These are phyloP conservation scores for Buphagus erythrorhynchus DNA, from an alignment of 2,797 vertebrate species.

Conservation along the genomic window DNA sequence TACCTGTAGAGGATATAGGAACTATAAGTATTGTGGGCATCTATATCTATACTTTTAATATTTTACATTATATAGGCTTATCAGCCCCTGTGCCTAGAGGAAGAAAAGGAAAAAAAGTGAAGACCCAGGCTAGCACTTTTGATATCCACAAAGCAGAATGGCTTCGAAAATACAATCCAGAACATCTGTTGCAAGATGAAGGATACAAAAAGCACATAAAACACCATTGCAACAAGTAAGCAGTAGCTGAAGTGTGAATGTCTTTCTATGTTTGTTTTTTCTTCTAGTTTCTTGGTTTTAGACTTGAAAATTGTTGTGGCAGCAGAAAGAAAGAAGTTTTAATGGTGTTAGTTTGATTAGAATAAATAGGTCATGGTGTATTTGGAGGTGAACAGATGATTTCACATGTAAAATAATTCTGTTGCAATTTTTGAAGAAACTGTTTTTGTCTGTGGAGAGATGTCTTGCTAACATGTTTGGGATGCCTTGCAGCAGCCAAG, in stretches of 20 bases:
- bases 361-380: not conserved
- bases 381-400: not conserved
- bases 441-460: not conserved
- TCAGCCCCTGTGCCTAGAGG: slow-evolving; percentile 97
- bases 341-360: not conserved
- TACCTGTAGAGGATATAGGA: not conserved
- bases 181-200: slow-evolving; percentile 96
- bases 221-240: slow-evolving; percentile 99
- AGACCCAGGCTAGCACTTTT: slow-evolving; percentile 94
- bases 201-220: slow-evolving; percentile 99
- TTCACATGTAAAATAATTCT: not conserved
- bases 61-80: slow-evolving; percentile 80
- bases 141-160: slow-evolving; percentile 99
- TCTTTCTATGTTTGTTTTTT: not conserved
- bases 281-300: not conserved
- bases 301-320: not conserved
- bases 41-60: not conserved
- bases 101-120: slow-evolving; percentile 97
- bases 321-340: not conserved
- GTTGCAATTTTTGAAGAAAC: not conserved
- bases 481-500: not conserved
- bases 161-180: slow-evolving; percentile 97
- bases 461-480: not conserved
- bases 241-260: not conserved
- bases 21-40: not conserved